These are phyloP conservation scores for Macrostomum lignano DNA, from an alignment of 1,140 invertebrate species.

Conservation along the genomic window DNA sequence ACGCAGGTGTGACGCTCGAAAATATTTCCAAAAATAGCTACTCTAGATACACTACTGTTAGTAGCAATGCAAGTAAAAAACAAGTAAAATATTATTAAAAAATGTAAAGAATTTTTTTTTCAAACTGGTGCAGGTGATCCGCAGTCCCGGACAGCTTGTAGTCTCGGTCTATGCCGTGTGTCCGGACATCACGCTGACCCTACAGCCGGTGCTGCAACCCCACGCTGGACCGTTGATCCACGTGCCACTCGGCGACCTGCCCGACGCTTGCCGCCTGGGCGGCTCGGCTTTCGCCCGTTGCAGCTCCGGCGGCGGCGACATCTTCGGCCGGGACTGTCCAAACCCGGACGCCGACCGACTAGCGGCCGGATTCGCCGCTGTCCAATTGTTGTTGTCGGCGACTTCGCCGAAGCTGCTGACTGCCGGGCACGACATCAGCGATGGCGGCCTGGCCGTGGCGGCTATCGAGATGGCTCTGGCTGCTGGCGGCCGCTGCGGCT, in stretches of 20 bases:
- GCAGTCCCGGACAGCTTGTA: conserved; percentile 51
- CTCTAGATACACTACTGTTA: neutral
- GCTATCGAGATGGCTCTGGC: conserved; percentile 77
- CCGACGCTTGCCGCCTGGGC: conserved; percentile 52
- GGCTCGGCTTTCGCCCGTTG: conserved; percentile 70
- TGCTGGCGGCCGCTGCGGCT: too few species aligned
- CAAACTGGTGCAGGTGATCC: too few species aligned
- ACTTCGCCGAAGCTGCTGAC: conserved; percentile 39
- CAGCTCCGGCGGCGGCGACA: too few species aligned
- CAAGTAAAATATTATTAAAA: conserved; percentile 8
- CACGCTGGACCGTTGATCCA: conserved; percentile 34
- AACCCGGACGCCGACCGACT: too few species aligned
- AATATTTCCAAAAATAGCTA: too few species aligned
- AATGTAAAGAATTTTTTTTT: conserved; percentile 8
- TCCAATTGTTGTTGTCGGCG: too few species aligned
- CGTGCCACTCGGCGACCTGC: too few species aligned
- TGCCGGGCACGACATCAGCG: conserved; percentile 81
- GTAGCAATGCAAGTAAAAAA: too few species aligned
- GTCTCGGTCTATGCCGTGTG: conserved; percentile 76
- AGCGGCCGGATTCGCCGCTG: too few species aligned
- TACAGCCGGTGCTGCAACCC: conserved; percentile 48
- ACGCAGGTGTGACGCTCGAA: neutral
- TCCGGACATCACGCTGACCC: conserved; percentile 42
- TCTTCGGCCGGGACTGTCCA: too few species aligned
- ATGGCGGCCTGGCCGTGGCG: conserved; percentile 65